Evolutionary conservation across 2,113 vertebrate species (phyloP).

Genomic region (Rhizomys pruinosus): DNA sequence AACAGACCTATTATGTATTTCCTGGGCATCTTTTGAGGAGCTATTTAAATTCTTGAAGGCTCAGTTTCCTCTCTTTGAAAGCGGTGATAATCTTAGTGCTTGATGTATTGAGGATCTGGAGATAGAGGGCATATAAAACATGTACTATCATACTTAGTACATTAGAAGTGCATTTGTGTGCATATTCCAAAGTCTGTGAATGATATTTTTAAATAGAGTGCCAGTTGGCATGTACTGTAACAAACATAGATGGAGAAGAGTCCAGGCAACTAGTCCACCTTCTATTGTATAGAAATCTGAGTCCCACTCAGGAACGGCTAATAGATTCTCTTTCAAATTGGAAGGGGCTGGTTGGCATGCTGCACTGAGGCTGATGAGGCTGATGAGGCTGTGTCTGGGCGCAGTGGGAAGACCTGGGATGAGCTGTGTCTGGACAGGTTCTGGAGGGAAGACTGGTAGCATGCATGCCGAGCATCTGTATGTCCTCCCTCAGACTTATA

Average conservation of each 20-base stretch:
- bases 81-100: background rate
- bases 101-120: background rate
- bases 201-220: slow-evolving; percentile 34
- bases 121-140: background rate
- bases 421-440: background rate
- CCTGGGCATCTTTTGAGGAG: background rate
- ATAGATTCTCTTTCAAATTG: background rate
- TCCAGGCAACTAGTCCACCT: slow-evolving; percentile 28
- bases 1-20: background rate
- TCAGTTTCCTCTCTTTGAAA: background rate
- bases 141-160: background rate
- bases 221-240: slow-evolving; percentile 3
- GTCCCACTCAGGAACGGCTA: background rate
- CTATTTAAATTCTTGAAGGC: background rate
- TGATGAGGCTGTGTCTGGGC: background rate
- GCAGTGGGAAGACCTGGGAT: background rate
- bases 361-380: background rate
- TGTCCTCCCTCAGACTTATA: background rate
- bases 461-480: background rate
- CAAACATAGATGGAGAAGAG: slow-evolving; percentile 33
- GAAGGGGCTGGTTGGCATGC: background rate
- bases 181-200: background rate
- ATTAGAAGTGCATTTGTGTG: background rate
- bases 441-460: background rate
- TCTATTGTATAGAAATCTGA: slow-evolving; percentile 24